A percentile compares a stretch with the other conserved stretches of the same genome.
Evolutionary conservation across 2,797 vertebrate genomes (phyloP).

Genomic region (Hemitrygon akajei): DNA sequence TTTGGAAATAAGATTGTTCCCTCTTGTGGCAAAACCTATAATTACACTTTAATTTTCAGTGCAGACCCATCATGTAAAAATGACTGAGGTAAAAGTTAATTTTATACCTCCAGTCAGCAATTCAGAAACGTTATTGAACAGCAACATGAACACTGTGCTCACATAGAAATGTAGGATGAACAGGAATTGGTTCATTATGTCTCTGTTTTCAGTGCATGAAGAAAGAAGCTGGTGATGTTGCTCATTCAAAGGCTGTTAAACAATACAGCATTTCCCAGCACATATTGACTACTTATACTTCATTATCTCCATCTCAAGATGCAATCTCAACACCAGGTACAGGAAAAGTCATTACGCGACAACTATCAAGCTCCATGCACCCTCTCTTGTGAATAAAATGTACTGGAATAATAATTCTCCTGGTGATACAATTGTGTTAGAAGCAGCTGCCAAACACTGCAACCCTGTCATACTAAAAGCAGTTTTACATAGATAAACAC

Average conservation of each 20-base stretch:
- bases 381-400: neutral
- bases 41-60: neutral
- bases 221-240: neutral
- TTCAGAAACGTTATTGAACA: too few species aligned
- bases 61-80: neutral
- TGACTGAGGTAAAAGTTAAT: neutral
- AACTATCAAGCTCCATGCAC: too few species aligned
- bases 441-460: neutral
- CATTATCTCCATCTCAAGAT: neutral
- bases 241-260: neutral
- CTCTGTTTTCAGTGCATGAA: too few species aligned
- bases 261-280: neutral
- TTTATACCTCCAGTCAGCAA: neutral
- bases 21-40: neutral
- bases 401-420: neutral
- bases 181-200: too few species aligned
- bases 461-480: neutral
- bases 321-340: neutral
- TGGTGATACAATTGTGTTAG: neutral
- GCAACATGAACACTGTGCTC: too few species aligned
- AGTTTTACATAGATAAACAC: neutral
- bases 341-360: too few species aligned
- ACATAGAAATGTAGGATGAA: too few species aligned
- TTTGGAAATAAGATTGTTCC: neutral
- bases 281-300: neutral